Conservation (phyloP, 2,113 vertebrate genomes). For the Apodemus speciosus region DNA sequence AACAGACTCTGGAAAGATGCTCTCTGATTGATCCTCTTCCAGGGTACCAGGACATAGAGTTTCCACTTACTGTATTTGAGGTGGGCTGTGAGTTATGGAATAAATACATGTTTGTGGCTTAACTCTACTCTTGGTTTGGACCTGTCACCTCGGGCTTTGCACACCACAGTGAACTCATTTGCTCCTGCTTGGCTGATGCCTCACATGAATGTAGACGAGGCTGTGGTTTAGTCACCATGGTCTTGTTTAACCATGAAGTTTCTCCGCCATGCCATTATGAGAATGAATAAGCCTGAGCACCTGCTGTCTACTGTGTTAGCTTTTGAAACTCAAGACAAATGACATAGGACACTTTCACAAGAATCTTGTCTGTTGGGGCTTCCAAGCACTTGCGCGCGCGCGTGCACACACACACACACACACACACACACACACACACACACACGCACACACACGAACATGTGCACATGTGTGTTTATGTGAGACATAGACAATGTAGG, state of each 20-base stretch:
- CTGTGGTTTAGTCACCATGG: rapidly evolving
- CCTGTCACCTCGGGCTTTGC: background rate
- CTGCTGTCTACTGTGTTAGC: background rate
- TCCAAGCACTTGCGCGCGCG: background rate
- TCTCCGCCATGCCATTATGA: background rate
- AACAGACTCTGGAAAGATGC: background rate
- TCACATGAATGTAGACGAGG: background rate
- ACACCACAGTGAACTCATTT: background rate
- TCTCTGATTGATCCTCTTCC: background rate
- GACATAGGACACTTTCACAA: background rate
- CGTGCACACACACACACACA: background rate
- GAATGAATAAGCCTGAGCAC: background rate
- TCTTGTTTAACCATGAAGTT: background rate
- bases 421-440: background rate
- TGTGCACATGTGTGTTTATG: background rate
- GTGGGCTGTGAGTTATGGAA: background rate
- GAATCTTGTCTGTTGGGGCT: background rate
- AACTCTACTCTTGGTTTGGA: background rate
- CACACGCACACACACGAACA: background rate
- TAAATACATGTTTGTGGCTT: slow-evolving; percentile 26
- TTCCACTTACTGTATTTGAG: slow-evolving; percentile 33
- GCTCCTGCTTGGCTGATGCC: background rate
- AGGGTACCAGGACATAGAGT: background rate
- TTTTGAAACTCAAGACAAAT: background rate
- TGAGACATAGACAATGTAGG: background rate